Base-by-base conservation (phyloP, 2,113 vertebrate genomes). In the Gasterosteus aculeatus region DNA sequence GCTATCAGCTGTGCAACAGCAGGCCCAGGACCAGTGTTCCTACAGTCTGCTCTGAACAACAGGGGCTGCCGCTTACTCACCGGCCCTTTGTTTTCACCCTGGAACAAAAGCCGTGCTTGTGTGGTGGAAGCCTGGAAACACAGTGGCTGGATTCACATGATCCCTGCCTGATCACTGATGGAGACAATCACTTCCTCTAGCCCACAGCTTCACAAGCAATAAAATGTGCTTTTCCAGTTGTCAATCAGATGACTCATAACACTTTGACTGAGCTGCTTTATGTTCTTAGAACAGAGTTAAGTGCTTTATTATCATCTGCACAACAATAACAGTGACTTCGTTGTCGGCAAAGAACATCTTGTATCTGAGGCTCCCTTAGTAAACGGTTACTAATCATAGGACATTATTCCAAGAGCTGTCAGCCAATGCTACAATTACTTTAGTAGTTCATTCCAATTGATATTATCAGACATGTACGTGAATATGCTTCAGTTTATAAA, bases 71-170 rank as follows among this genome's bases (percentile, higher is more conserved):
- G 67, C 60, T 69, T 61, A 75, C 83, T 89, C 86, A 84, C 69
- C 51, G 54, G 69, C 12, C 65, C 84, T 89, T 89, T 89, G 88
- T 93, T 88, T 92, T 72, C 77, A 12, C 59, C 69, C 56, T n/a
- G 58, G 69, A 87, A 90, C 82, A 90, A 88, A 89, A 86, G 82
- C 42, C 64, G 76, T 72, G 53, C 3, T 80, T 89, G 85, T 92
- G 62, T 65, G 31, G 47, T 15, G 42, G 61, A 85, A 22, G n/a
- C 54, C 11, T 56, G 73, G 77, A 85, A 62, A 29, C n/a, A 16
- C 10, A 38, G 14, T 41, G 38, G 54, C 73, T 70, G 44, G 44
- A 81, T n/a, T 58, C 38, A 77, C 54, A 35, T 38, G 60, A 72
- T 78, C 26, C 1, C 16, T 18, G 3, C 66, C 57, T 22, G 39